Conservation (phyloP, 2,113 vertebrate genomes). For the Siniperca chuatsi region DNA sequence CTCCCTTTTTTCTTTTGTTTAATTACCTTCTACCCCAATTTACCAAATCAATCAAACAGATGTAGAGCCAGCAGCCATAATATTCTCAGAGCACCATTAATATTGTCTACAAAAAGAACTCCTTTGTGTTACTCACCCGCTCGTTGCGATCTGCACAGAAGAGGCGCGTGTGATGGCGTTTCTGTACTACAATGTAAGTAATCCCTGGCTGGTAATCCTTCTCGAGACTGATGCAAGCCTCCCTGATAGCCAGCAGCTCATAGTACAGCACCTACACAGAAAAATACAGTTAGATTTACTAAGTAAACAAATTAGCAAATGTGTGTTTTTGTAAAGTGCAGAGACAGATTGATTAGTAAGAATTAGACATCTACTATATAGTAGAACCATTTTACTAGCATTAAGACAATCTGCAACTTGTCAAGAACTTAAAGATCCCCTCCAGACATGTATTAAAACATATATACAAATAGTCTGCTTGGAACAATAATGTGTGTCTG, state of each 20-base stretch:
- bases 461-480: too few relatives aligned
- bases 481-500: too few relatives aligned
- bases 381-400: too few relatives aligned
- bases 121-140: slow-evolving; percentile 86
- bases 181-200: slow-evolving; percentile 97
- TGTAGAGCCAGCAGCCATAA: not conserved
- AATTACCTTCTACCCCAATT: not conserved
- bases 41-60: not conserved
- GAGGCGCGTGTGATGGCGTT: slow-evolving; percentile 94
- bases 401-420: not conserved
- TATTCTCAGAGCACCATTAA: not conserved
- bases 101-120: not conserved
- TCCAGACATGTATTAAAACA: too few relatives aligned
- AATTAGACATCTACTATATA: not conserved
- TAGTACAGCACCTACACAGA: slow-evolving; percentile 92
- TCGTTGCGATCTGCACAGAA: slow-evolving; percentile 97
- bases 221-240: slow-evolving; percentile 97
- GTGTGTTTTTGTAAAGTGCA: not conserved
- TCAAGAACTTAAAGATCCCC: not conserved
- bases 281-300: not conserved
- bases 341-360: not conserved
- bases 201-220: slow-evolving; percentile 98
- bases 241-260: slow-evolving; percentile 95
- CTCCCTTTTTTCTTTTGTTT: not conserved
- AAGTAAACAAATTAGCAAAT: not conserved